Evolutionary conservation across 2,888 invertebrate species (phyloP).

Genomic region (Apantesis nais): DNA sequence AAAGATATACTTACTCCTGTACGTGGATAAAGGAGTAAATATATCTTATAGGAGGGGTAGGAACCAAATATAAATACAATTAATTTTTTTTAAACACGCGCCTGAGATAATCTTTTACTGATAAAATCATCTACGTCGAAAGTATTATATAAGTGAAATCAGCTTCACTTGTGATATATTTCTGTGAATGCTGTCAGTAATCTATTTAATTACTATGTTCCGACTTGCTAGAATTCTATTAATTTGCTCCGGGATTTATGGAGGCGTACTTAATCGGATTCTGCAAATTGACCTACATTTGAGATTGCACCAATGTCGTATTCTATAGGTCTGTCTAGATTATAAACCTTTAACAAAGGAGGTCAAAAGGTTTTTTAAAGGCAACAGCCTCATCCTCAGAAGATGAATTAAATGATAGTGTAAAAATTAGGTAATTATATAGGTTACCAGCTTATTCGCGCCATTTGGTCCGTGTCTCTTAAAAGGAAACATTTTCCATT

Average conservation of each 20-base stretch:
- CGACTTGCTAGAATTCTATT: background rate
- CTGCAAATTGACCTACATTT: slow-evolving; percentile 13
- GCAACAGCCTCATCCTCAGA: too few relatives aligned
- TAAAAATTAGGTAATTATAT: too few relatives aligned
- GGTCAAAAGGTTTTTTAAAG: too few relatives aligned
- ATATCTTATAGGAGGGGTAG: too few relatives aligned
- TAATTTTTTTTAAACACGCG: background rate
- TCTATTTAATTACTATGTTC: background rate
- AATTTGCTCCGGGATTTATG: background rate
- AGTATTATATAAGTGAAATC: background rate
- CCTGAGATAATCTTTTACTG: background rate
- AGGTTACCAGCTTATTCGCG: too few relatives aligned
- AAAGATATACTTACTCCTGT: too few relatives aligned
- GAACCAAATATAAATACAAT: too few relatives aligned
- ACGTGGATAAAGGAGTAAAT: too few relatives aligned
- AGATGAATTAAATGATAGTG: too few relatives aligned
- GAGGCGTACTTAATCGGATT: slow-evolving; percentile 4
- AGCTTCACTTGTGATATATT: background rate
- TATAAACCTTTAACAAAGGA: background rate
- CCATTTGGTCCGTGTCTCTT: too few relatives aligned
- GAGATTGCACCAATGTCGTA: slow-evolving; percentile 1
- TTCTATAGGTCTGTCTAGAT: background rate
- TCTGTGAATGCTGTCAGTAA: background rate
- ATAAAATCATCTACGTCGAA: background rate
- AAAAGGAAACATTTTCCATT: too few relatives aligned